A percentile compares a stretch with the other conserved stretches of the same genome.
Evolutionary conservation across 35 echinoderm and acorn worm species (phyloP).

Genomic region (Chiridota heheva): DNA sequence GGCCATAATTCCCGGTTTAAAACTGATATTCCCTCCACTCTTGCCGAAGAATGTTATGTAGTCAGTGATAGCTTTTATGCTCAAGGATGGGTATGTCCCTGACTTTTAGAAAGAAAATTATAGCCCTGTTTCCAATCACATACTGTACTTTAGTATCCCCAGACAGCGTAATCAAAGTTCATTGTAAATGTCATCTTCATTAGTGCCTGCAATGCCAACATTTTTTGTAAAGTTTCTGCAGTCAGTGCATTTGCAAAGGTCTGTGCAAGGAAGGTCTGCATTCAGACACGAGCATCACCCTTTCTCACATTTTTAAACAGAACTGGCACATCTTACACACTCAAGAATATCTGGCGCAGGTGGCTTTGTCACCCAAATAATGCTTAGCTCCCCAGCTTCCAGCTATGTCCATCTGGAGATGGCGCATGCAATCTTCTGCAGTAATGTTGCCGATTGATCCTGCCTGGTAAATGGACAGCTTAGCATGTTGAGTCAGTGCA

Average conservation of each 20-base stretch:
- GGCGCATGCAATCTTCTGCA: not conserved
- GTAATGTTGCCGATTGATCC: not conserved
- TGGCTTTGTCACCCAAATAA: constrained; percentile 7
- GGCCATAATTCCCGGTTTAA: no score
- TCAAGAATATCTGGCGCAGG: constrained; percentile 27
- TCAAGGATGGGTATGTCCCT: no score
- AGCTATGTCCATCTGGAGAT: constrained; percentile 19
- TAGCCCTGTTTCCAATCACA: no score
- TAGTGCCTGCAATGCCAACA: not conserved
- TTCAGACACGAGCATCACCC: constrained; percentile 19
- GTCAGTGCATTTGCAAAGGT: constrained; percentile 1
- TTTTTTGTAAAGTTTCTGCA: constrained; percentile 2
- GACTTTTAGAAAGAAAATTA: no score
- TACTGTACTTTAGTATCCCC: no score
- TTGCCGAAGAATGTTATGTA: no score
- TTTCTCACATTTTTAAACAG: not conserved
- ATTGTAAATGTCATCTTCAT: no score
- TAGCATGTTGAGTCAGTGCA: constrained; percentile 21
- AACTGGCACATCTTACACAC: constrained; percentile 8
- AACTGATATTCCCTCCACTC: no score
- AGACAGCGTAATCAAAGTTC: no score
- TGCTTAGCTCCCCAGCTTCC: not conserved
- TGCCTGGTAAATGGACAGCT: constrained; percentile 37
- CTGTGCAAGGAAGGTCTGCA: not conserved
- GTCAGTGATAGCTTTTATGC: no score